Evolutionary conservation across 2,113 vertebrate species (phyloP).

Genomic region (Irena cyanogastra): DNA sequence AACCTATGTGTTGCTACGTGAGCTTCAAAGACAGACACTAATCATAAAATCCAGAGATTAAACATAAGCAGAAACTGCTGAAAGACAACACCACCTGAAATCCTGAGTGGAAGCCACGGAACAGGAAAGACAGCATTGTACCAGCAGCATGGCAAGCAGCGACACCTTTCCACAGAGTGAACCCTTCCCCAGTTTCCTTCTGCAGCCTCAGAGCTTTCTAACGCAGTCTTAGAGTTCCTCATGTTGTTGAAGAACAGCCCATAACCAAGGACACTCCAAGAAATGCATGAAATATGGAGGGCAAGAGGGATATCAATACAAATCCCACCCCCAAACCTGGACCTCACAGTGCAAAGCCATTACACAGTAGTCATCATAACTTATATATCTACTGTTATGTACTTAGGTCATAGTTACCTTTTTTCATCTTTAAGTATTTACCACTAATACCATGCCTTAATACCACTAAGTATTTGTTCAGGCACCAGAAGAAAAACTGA

Average conservation of each 20-base stretch:
- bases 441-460: neutral
- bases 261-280: neutral
- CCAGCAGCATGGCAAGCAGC: neutral
- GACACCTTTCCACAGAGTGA: neutral
- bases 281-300: neutral
- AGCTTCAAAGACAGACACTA: neutral
- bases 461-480: neutral
- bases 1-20: neutral
- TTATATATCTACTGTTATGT: neutral
- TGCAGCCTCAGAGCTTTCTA: neutral
- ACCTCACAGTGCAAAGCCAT: neutral
- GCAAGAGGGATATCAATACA: neutral
- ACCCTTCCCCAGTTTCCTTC: neutral
- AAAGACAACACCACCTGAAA: neutral
- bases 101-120: neutral
- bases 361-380: neutral
- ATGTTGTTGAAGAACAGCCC: neutral
- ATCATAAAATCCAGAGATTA: neutral
- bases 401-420: neutral
- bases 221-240: fast-evolving
- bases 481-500: neutral
- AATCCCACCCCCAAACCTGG: neutral
- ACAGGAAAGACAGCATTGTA: neutral
- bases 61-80: neutral
- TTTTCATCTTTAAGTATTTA: neutral